These are phyloP conservation scores for Protobothrops mucrosquamatus DNA, from an alignment of 2,113 vertebrate genomes.

Conservation along the genomic window DNA sequence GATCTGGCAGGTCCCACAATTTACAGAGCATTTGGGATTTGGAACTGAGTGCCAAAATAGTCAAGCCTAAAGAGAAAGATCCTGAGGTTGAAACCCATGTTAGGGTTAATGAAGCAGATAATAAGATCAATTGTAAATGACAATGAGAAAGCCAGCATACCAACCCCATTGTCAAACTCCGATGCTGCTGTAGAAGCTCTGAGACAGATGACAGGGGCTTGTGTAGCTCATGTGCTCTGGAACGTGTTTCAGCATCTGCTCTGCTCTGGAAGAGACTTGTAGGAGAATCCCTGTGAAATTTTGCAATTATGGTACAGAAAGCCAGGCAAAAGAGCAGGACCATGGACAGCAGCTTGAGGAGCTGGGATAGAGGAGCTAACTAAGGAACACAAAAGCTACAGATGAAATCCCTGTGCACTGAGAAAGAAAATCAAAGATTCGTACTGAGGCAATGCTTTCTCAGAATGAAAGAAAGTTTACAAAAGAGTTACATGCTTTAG, in stretches of 20 bases:
- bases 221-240: conserved; percentile 15
- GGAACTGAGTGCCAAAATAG: conserved; percentile 61
- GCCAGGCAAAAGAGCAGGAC: background rate
- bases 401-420: background rate
- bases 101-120: conserved; percentile 69
- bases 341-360: background rate
- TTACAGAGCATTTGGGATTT: conserved; percentile 55
- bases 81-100: conserved; percentile 56
- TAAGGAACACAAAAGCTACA: background rate
- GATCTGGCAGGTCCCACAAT: conserved; percentile 50
- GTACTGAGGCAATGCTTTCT: background rate
- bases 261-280: background rate
- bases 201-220: conserved; percentile 37
- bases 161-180: conserved; percentile 53
- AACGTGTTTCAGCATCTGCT: background rate
- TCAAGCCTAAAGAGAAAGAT: conserved; percentile 60
- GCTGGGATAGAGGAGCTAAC: background rate
- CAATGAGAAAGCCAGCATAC: conserved; percentile 58
- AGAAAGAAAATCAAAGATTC: background rate
- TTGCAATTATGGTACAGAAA: background rate
- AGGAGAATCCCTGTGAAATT: background rate
- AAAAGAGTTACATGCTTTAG: background rate
- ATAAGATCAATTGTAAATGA: conserved; percentile 70
- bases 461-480: background rate
- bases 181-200: conserved; percentile 34